Base-by-base conservation (phyloP, 2,797 vertebrate genomes). In the Psittacula derbiana region DNA sequence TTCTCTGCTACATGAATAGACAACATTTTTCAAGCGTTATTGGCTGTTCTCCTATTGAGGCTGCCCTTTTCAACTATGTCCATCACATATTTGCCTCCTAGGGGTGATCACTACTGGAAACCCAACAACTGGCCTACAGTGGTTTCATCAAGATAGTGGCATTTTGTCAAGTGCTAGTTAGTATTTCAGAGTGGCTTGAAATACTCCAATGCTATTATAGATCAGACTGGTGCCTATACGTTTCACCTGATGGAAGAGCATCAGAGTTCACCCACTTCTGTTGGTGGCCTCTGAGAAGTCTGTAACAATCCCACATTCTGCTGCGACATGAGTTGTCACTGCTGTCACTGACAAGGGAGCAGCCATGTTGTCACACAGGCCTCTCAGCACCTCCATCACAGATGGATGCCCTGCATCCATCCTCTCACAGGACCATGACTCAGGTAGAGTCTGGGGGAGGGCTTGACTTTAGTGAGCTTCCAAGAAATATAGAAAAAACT, bases 291-390 rank as follows among this genome's bases (percentile, higher is more conserved):
- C 60, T 71, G 18, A 25, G 30, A 44, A 60, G 44, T 31, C 24
- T 27, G 28, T 62, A 36, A 30, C 0, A 1, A 19, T 82, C n/a
- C 44, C 21, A 8, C 2, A 1, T 11, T 44, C 38, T 67, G 27
- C 49, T 61, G 52, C 38, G 38, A 40, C 55, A 13, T 5, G 10
- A 25, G 25, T 75, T 65, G 24, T 52, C 0, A 3, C n/a, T 41
- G 38, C 52, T 60, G 49, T 52, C 10, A 7, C n/a, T 57, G 31
- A 15, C 0, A 0, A 57, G 25, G 24, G 41, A 83, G n/a, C 52
- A 71, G 18, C 40, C 13, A 2, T 44, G 36, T 40, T 60, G 41
- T 55, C 57, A 33, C 40, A 15, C n/a, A 67, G 71, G 43, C 27
- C 40, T 80, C 70, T 40, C 36, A 1, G 15, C 64, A 57, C 78